These are phyloP conservation scores for Melanaphis sacchari DNA, from an alignment of 1,140 invertebrate genomes.

Conservation along the genomic window DNA sequence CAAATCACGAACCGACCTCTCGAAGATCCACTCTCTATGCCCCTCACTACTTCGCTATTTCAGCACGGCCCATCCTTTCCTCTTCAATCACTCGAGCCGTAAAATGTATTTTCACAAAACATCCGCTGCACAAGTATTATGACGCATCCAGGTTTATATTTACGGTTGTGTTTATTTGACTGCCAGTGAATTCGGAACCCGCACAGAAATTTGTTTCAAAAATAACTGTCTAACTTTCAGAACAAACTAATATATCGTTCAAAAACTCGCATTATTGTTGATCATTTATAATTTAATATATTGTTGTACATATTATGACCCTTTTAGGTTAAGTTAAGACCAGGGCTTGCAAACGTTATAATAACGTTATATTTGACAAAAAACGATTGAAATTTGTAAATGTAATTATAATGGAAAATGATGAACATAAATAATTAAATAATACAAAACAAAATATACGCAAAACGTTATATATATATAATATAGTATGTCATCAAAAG, in stretches of 20 bases:
- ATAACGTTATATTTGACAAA: too few relatives aligned
- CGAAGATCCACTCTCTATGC: not conserved
- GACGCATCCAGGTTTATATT: constrained; percentile 19
- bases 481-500: too few relatives aligned
- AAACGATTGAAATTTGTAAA: too few relatives aligned
- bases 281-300: not conserved
- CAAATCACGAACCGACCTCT: not conserved
- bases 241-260: not conserved
- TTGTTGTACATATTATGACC: not conserved
- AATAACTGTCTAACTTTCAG: not conserved
- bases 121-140: not conserved
- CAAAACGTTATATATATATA: too few relatives aligned
- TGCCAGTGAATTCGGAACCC: not conserved
- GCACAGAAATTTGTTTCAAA: not conserved
- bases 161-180: not conserved
- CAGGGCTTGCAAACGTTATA: too few relatives aligned
- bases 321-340: not conserved
- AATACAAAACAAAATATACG: too few relatives aligned
- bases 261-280: not conserved
- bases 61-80: not conserved
- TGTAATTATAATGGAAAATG: too few relatives aligned
- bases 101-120: constrained; percentile 30
- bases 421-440: too few relatives aligned
- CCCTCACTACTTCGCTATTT: too few relatives aligned
- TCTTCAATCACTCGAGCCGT: not conserved